These are phyloP conservation scores for Holothuria leucospilota DNA, from an alignment of 53 echinoderm and acorn worm species.

Conservation along the genomic window DNA sequence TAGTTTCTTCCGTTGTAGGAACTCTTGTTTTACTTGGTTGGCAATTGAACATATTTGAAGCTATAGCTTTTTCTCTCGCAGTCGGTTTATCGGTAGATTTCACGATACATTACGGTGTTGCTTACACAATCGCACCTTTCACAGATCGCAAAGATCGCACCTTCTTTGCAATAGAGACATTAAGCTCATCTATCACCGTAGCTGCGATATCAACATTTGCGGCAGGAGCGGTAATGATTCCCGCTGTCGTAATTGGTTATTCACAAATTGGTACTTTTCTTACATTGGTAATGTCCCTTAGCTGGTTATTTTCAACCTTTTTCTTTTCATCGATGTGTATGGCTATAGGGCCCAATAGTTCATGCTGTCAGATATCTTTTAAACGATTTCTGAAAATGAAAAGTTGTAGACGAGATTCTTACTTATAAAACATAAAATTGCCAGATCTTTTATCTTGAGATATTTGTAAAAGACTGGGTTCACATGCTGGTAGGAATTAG, in stretches of 20 bases:
- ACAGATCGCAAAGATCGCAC: slow-evolving; percentile 49
- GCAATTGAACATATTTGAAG: slow-evolving; percentile 80
- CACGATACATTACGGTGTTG: slow-evolving; percentile 82
- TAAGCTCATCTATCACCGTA: slow-evolving; percentile 53
- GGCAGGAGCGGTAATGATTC: slow-evolving; percentile 87
- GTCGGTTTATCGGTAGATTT: slow-evolving; percentile 84
- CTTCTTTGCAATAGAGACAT: slow-evolving; percentile 48
- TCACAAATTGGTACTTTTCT: slow-evolving; percentile 76
- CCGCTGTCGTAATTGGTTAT: slow-evolving; percentile 71
- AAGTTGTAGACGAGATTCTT: no score
- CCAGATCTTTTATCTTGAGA: no score
- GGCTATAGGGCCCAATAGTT: slow-evolving; percentile 73
- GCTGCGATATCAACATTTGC: slow-evolving; percentile 81
- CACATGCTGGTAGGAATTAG: no score
- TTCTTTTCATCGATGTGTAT: slow-evolving; percentile 82
- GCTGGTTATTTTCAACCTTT: slow-evolving; percentile 77
- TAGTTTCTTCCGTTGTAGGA: slow-evolving; percentile 66
- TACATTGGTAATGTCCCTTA: slow-evolving; percentile 75
- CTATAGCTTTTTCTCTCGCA: slow-evolving; percentile 57
- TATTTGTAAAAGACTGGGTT: no score
- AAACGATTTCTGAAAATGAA: no score
- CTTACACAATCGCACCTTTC: slow-evolving; percentile 62
- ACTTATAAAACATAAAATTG: no score
- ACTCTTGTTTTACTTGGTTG: slow-evolving; percentile 72
- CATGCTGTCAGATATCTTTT: not conserved